Evolutionary conservation across 2,888 invertebrate species (phyloP), one percentile per base, ranked within the genome.

Genomic region (Microchrysa polita): DNA sequence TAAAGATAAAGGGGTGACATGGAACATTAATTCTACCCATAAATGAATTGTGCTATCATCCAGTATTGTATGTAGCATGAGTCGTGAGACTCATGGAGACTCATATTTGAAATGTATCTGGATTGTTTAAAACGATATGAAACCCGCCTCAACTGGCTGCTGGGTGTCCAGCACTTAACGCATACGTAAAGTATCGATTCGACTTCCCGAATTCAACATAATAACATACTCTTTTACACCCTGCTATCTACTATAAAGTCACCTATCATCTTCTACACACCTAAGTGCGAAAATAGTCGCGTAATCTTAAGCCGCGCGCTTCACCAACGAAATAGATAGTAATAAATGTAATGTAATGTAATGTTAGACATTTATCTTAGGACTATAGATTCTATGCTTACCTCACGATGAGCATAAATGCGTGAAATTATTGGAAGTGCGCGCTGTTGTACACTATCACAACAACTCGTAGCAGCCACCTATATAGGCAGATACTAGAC

Each of bases 351-450:
- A 69, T 42, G 69, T 69, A 69, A 69, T 42, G 69, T 69, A 69
- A 69, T 69, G 69, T 69, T 69, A 65, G 69, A 23, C 69, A 69
- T 69, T 57, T 69, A 69, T 69, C 69, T 69, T 69, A 48, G 14
- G 48, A 34, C 48, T 65, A n/a, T n/a, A 34, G 27, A 22, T 22
- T 42, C 44, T 23, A 16, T 42, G 23, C 34, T 55, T 20, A 40
- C 55, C 55, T 69, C 69, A 22, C 69, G 69, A 69, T 61, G 72
- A 67, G 57, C 61, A 60, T 73, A 74, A 74, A 73, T 67, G 74
- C 74, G 74, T 74, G 74, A 74, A 74, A 73, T 74, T 74, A 74
- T 73, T 67, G 67, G 52, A 65, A 55, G 53, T 74, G 67, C 18
- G 63, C 42, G 59, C 55, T 12, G 53, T 52, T 40, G 40, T 10